These are phyloP conservation scores for Piezodorus guildinii DNA, from an alignment of 1,140 invertebrate genomes.

Conservation along the genomic window DNA sequence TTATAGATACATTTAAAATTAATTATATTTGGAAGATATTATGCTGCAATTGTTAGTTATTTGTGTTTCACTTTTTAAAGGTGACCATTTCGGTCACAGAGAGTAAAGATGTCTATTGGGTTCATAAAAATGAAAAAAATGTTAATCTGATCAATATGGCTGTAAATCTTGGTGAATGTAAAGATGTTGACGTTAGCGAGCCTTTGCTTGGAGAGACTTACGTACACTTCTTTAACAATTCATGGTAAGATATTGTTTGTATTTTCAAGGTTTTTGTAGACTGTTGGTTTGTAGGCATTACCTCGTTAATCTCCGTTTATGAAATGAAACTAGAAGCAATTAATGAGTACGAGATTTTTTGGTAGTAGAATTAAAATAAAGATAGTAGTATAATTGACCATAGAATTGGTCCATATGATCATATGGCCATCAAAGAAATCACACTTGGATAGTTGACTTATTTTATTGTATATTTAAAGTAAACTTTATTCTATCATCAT, in stretches of 20 bases:
- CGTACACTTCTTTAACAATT: background rate
- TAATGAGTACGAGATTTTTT: too few relatives aligned
- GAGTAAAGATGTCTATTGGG: conserved; percentile 9
- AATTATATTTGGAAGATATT: background rate
- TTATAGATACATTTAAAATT: too few relatives aligned
- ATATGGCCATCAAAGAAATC: too few relatives aligned
- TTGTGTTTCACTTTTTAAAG: conserved; percentile 4
- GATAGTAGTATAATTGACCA: too few relatives aligned
- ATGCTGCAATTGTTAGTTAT: background rate
- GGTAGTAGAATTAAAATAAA: too few relatives aligned
- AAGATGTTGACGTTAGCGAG: background rate
- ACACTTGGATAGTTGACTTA: too few relatives aligned
- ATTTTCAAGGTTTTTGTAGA: background rate
- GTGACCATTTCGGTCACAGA: conserved; percentile 8
- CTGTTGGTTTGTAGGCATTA: background rate
- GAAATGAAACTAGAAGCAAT: too few relatives aligned
- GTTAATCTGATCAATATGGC: background rate
- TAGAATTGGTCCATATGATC: too few relatives aligned
- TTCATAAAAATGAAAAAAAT: background rate
- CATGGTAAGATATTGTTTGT: conserved; percentile 2
- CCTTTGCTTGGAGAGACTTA: conserved; percentile 4
- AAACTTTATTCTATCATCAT: too few relatives aligned
- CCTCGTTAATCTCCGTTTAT: conserved; percentile 1
- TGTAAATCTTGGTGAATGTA: background rate
- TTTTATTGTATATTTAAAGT: too few relatives aligned